phyloP scores from a whole-genome alignment of 1,140 invertebrate species.

The Theocolax elegans region DNA sequence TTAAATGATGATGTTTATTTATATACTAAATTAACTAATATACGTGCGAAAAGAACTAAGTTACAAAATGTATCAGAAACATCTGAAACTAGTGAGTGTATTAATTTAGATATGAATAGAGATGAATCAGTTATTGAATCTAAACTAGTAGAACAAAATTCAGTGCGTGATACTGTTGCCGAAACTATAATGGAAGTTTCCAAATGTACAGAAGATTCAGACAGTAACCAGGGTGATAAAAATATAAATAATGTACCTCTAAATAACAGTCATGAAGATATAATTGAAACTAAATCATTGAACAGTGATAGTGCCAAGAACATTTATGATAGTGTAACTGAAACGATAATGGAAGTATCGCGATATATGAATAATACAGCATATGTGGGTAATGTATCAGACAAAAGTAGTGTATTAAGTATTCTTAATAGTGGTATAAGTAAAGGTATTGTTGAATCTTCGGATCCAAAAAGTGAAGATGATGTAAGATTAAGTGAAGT shows the following conservation, averaged over 20 bases:
- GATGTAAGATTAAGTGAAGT: constrained; percentile 38
- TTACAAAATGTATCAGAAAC: constrained; percentile 9
- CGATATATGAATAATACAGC: constrained; percentile 42
- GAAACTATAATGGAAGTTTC: constrained; percentile 64
- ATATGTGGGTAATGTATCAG: constrained; percentile 16
- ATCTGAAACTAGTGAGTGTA: not conserved
- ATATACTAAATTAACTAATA: constrained; percentile 35
- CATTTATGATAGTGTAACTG: constrained; percentile 38
- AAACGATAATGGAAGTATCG: constrained; percentile 58
- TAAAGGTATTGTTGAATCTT: constrained; percentile 32
- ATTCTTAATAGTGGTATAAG: not conserved
- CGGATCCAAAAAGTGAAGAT: constrained; percentile 40
- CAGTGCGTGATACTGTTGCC: constrained; percentile 54
- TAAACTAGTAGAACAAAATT: constrained; percentile 8
- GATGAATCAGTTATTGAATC: not conserved
- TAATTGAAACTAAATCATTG: constrained; percentile 25
- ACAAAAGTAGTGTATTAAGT: not conserved
- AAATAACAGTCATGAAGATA: constrained; percentile 7
- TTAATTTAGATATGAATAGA: not conserved
- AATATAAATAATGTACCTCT: not conserved
- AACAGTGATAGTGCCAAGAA: constrained; percentile 41
- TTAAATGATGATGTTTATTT: constrained; percentile 47
- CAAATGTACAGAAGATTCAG: constrained; percentile 47
- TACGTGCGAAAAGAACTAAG: constrained; percentile 28
- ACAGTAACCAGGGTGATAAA: constrained; percentile 28